Percentiles rank a stretch among this genome's conserved stretches.
Evolutionary conservation across 2,888 invertebrate species (phyloP).

Genomic region (Xanthorhoe designata): DNA sequence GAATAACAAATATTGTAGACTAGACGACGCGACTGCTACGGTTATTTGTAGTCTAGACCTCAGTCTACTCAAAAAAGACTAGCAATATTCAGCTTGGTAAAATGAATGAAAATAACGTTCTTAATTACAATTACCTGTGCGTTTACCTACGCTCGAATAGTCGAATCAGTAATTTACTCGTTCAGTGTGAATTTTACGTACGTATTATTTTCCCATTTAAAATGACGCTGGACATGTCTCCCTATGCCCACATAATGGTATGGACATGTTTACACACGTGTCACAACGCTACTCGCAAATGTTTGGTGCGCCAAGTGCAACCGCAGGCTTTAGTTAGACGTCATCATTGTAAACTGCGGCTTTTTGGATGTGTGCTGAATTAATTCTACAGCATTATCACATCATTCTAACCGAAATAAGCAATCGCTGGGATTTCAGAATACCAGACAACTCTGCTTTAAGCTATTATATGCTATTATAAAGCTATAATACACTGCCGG

Average conservation of each 20-base stretch:
- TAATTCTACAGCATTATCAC: slow-evolving; percentile 38
- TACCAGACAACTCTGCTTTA: too few relatives aligned
- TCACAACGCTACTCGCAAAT: slow-evolving; percentile 47
- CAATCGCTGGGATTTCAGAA: too few relatives aligned
- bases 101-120: slow-evolving; percentile 11
- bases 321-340: slow-evolving; percentile 59
- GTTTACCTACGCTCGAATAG: slow-evolving; percentile 6
- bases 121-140: slow-evolving; percentile 11
- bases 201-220: slow-evolving; percentile 31
- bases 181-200: slow-evolving; percentile 26
- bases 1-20: slow-evolving; percentile 1
- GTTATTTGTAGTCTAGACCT: background rate
- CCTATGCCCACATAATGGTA: slow-evolving; percentile 38
- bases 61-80: background rate
- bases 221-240: slow-evolving; percentile 30
- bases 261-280: slow-evolving; percentile 52
- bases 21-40: background rate
- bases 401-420: slow-evolving; percentile 42
- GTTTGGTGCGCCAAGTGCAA: slow-evolving; percentile 41
- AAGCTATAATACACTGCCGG: too few relatives aligned
- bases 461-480: too few relatives aligned
- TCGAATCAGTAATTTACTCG: slow-evolving; percentile 25
- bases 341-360: slow-evolving; percentile 48
- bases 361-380: slow-evolving; percentile 37
- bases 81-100: background rate